These are phyloP conservation scores for Drosophila persimilis DNA, from an alignment of 1,140 invertebrate genomes.

Conservation along the genomic window DNA sequence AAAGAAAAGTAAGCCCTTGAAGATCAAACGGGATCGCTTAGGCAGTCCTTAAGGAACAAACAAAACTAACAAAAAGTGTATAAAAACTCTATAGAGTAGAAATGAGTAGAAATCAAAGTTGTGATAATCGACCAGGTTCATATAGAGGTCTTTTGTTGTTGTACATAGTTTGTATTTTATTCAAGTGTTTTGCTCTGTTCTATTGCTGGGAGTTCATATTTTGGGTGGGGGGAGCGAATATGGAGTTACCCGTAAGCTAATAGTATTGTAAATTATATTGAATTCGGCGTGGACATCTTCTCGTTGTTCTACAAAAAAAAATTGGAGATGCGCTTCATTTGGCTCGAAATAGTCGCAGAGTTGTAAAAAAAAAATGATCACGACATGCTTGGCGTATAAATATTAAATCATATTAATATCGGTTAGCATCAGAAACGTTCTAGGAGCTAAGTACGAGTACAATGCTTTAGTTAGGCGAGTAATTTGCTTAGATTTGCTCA, in stretches of 20 bases:
- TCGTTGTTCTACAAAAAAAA: slow-evolving; percentile 3
- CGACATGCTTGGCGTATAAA: slow-evolving; percentile 42
- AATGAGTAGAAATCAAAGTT: not conserved
- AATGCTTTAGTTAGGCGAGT: slow-evolving; percentile 72
- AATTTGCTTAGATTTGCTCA: slow-evolving; percentile 53
- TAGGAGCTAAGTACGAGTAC: slow-evolving; percentile 70
- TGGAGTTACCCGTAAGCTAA: slow-evolving; percentile 10
- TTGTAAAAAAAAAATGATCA: slow-evolving; percentile 39
- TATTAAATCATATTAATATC: slow-evolving; percentile 69
- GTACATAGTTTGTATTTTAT: slow-evolving; percentile 78
- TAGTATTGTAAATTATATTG: slow-evolving; percentile 22
- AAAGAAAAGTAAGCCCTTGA: not conserved
- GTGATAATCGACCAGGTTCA: slow-evolving; percentile 2
- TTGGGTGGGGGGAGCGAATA: not conserved
- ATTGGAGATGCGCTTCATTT: slow-evolving; percentile 7
- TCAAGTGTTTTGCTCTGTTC: slow-evolving; percentile 68
- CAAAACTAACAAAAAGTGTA: slow-evolving; percentile 2
- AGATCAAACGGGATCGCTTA: not conserved
- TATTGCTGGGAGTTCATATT: slow-evolving; percentile 15
- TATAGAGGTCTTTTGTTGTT: slow-evolving; percentile 34
- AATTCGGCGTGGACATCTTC: not conserved
- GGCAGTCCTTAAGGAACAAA: slow-evolving; percentile 1
- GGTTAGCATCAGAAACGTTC: slow-evolving; percentile 57
- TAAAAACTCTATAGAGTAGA: not conserved
- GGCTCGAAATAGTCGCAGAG: slow-evolving; percentile 11